Evolutionary conservation across 2,113 vertebrate genomes (phyloP).

Genomic region (Chrysochloris asiatica): DNA sequence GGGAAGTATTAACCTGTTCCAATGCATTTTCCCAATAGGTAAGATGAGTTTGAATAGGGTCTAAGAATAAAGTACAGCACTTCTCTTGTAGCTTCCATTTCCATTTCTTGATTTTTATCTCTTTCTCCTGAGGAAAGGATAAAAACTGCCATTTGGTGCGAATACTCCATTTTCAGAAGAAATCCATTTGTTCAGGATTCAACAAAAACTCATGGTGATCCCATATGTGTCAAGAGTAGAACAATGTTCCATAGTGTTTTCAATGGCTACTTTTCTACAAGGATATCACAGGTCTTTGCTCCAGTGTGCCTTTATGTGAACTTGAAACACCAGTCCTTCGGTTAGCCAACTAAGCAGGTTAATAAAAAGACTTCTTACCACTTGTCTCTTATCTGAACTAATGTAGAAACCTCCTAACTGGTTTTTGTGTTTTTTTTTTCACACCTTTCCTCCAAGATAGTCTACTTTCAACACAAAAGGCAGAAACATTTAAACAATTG

Average conservation of each 20-base stretch:
- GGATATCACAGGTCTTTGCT: neutral
- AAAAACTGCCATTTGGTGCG: neutral
- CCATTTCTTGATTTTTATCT: neutral
- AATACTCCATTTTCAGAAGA: neutral
- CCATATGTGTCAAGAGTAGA: neutral
- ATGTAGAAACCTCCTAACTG: neutral
- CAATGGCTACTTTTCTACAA: neutral
- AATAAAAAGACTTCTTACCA: neutral
- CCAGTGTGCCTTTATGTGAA: neutral
- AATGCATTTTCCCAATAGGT: neutral
- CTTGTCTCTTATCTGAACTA: neutral
- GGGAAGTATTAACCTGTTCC: neutral
- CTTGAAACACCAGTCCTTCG: neutral
- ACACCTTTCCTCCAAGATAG: neutral
- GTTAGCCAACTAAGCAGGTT: too few relatives aligned
- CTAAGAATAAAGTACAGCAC: too few relatives aligned
- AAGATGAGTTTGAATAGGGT: neutral
- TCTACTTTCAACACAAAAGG: neutral
- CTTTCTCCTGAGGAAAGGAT: neutral
- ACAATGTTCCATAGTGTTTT: neutral
- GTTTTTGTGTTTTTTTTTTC: neutral
- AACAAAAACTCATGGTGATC: neutral
- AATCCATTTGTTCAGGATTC: neutral
- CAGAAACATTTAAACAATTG: neutral
- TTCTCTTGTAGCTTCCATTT: neutral